Evolutionary conservation across 2,113 vertebrate species (phyloP).

Genomic region (Hyaena hyaena): DNA sequence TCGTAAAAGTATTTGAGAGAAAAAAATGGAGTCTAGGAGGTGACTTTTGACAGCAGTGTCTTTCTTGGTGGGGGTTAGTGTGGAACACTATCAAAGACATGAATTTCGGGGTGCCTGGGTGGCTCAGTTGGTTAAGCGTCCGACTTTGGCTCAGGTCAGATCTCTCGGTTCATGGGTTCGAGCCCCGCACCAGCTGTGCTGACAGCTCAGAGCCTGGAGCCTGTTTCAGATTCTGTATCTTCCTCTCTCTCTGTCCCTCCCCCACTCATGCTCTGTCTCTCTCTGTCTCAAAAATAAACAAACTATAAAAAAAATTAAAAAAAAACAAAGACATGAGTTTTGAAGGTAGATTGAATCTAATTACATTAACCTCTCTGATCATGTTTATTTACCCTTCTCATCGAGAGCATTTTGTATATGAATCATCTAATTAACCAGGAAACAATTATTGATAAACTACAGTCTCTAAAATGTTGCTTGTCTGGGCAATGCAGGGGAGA

Average conservation of each 20-base stretch:
- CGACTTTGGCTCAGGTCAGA: too few species aligned
- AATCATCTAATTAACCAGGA: not conserved
- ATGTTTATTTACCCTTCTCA: not conserved
- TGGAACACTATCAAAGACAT: not conserved
- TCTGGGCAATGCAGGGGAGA: not conserved
- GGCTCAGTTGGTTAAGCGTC: too few species aligned
- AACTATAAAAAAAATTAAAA: too few species aligned
- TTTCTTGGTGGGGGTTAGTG: not conserved
- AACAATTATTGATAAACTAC: not conserved
- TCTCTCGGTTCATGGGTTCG: too few species aligned
- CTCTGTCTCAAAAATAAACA: too few species aligned
- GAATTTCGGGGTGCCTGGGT: not conserved
- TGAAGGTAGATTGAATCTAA: constrained; percentile 16
- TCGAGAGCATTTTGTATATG: not conserved
- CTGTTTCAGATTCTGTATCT: too few species aligned
- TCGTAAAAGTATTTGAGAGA: not conserved
- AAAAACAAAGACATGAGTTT: not conserved
- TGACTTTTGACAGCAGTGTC: not conserved
- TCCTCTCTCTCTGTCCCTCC: too few species aligned
- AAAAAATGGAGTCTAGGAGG: not conserved
- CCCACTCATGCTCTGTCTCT: too few species aligned
- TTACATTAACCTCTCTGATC: not conserved
- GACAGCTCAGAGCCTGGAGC: too few species aligned
- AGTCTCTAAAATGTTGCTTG: not conserved
- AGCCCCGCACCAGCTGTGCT: too few species aligned